Percentiles rank a stretch among this genome's conserved stretches.
These are phyloP conservation scores for Sinocyclocheilus maitianheensis DNA, from an alignment of 2,113 vertebrate genomes.

Conservation along the genomic window DNA sequence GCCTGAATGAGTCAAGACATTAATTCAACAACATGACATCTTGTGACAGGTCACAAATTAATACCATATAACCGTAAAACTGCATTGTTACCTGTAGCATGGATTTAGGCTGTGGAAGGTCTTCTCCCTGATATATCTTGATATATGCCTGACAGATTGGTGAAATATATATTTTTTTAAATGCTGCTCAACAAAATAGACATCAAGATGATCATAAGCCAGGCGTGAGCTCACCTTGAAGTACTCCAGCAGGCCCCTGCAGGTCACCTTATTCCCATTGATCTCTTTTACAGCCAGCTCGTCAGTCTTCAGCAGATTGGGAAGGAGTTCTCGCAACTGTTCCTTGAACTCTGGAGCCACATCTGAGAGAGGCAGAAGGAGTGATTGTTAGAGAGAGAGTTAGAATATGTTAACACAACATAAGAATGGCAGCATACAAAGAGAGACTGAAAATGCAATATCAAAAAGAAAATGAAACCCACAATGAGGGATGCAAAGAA, in stretches of 20 bases:
- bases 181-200: background rate
- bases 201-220: background rate
- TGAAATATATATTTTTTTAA: constrained; percentile 22
- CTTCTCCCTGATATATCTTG: constrained; percentile 93
- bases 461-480: background rate
- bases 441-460: background rate
- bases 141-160: constrained; percentile 81
- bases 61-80: background rate
- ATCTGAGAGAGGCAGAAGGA: constrained; percentile 68
- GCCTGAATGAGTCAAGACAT: constrained; percentile 71
- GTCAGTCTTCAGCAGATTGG: constrained; percentile 78
- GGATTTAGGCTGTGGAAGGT: constrained; percentile 88
- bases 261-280: constrained; percentile 89
- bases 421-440: background rate
- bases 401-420: background rate
- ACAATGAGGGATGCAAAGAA: background rate
- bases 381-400: background rate
- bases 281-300: constrained; percentile 89
- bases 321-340: constrained; percentile 76
- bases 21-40: background rate
- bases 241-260: constrained; percentile 84
- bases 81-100: constrained; percentile 84
- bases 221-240: constrained; percentile 80
- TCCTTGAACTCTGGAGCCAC: constrained; percentile 84
- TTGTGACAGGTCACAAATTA: background rate